Evolutionary conservation across 2,888 invertebrate species (phyloP).

Genomic region (Stratiomys singularior): DNA sequence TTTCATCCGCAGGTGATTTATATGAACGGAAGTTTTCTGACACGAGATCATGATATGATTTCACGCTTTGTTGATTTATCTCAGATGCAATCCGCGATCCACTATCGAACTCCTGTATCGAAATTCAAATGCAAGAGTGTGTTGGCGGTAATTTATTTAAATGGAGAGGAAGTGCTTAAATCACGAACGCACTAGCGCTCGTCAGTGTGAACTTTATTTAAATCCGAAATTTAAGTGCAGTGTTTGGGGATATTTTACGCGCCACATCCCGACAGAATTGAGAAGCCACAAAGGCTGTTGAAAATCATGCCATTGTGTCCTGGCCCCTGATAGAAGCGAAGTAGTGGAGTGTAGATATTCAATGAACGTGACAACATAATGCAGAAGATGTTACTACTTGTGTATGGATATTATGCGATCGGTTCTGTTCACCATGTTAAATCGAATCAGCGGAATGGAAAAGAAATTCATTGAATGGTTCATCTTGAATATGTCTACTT

Average conservation of each 20-base stretch:
- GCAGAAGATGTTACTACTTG: constrained; percentile 9
- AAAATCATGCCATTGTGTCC: constrained; percentile 33
- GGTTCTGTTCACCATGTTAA: constrained; percentile 32
- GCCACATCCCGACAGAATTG: constrained; percentile 3
- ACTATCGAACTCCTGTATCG: constrained; percentile 24
- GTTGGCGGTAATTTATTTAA: constrained; percentile 51
- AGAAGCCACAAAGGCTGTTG: neutral
- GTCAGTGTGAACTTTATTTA: constrained; percentile 24
- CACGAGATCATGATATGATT: constrained; percentile 48
- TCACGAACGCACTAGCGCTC: constrained; percentile 47
- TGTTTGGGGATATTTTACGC: constrained; percentile 7
- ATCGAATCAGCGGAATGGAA: constrained; percentile 29
- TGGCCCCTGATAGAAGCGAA: neutral
- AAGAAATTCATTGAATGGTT: constrained; percentile 39
- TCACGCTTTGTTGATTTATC: constrained; percentile 49
- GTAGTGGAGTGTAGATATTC: neutral
- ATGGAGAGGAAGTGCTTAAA: constrained; percentile 51
- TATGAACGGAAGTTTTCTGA: constrained; percentile 47
- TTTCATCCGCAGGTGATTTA: constrained; percentile 31
- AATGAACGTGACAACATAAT: constrained; percentile 41
- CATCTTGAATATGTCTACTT: constrained; percentile 36
- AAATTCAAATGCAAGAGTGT: constrained; percentile 3
- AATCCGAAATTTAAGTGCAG: neutral
- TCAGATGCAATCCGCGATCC: constrained; percentile 3
- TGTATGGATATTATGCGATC: constrained; percentile 42